Conservation (phyloP, 2,797 vertebrate genomes). For the Carcharodon carcharias region DNA sequence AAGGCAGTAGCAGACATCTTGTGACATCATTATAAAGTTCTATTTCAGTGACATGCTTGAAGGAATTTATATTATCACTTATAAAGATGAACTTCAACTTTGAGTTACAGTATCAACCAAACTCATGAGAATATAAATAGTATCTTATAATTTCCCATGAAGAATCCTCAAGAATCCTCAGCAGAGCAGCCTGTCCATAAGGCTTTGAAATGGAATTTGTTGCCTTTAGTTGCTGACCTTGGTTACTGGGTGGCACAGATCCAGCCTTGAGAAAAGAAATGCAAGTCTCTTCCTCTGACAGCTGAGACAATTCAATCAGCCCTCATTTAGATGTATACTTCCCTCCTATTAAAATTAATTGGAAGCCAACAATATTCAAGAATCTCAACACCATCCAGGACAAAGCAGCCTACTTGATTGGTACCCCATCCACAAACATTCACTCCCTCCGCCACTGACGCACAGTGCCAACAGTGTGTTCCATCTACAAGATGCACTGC, state of each 20-base stretch:
- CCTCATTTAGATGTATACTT: neutral
- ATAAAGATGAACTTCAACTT: neutral
- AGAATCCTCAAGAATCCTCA: neutral
- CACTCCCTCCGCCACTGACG: too few species aligned
- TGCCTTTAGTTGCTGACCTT: neutral
- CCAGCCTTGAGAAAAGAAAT: neutral
- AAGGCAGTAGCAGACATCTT: too few species aligned
- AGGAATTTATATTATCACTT: neutral
- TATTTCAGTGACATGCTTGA: too few species aligned
- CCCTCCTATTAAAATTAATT: neutral
- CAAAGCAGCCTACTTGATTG: too few species aligned
- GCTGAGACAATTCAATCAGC: neutral
- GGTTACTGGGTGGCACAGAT: neutral
- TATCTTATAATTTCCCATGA: conserved; percentile 13
- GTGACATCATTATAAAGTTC: too few species aligned
- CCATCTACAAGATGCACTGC: too few species aligned
- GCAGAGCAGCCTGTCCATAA: too few species aligned
- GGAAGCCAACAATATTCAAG: neutral
- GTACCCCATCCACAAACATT: too few species aligned
- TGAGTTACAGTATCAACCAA: neutral
- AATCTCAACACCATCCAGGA: too few species aligned
- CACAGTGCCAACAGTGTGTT: too few species aligned
- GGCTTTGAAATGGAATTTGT: neutral
- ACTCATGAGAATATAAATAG: conserved; percentile 8
- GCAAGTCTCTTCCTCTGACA: neutral